phyloP scores from a whole-genome alignment of 2,888 invertebrate genomes.

The Athalia circularis region DNA sequence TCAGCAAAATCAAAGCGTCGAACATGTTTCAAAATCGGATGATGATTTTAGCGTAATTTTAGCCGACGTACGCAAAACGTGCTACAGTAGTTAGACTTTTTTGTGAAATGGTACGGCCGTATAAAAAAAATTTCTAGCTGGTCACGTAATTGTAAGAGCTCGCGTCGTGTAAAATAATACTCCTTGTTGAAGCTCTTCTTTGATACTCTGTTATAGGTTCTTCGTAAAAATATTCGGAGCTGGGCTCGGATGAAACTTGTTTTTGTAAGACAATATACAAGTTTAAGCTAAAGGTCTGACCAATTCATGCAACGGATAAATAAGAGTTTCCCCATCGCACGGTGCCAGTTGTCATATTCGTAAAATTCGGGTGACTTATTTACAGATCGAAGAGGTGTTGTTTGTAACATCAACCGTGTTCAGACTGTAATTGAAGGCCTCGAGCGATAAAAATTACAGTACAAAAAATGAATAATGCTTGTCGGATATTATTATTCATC shows the following conservation, averaged over 20 bases:
- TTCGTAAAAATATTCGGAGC: no score
- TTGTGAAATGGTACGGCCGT: constrained; percentile 12
- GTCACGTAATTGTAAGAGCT: neutral
- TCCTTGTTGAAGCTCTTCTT: neutral
- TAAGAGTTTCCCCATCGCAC: no score
- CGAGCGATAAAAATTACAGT: constrained; percentile 14
- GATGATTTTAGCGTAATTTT: constrained; percentile 93
- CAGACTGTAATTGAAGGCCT: neutral
- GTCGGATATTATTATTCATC: neutral
- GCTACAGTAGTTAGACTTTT: constrained; percentile 81
- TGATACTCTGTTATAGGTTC: no score
- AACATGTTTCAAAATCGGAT: constrained; percentile 81
- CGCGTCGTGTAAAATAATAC: constrained; percentile 5
- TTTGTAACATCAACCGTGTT: no score
- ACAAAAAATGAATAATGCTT: neutral
- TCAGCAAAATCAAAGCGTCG: constrained; percentile 62
- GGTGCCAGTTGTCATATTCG: no score
- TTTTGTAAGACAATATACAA: no score
- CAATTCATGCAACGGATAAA: no score
- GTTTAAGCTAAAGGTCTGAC: no score
- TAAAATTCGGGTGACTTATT: no score
- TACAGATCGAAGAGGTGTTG: no score
- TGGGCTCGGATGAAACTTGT: no score
- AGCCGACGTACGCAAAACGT: constrained; percentile 91
- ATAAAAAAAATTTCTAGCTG: constrained; percentile 17